Conservation (phyloP, 2,888 invertebrate species). For the Sicus ferrugineus region DNA sequence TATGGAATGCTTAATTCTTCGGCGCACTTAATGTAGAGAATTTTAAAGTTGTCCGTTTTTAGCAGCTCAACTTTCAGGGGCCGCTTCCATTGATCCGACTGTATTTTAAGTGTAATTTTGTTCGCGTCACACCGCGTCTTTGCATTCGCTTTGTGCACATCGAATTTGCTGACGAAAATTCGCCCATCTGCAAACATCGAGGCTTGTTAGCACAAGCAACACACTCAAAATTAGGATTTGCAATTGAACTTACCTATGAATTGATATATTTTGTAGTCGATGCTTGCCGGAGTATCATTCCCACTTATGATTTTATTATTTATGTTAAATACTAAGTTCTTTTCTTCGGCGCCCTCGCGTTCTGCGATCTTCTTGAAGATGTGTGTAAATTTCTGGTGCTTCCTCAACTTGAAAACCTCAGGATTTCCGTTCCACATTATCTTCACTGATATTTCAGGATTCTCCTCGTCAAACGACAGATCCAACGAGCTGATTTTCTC, state of each 20-base stretch:
- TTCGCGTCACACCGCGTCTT: conserved; percentile 42
- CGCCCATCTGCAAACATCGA: conserved; percentile 48
- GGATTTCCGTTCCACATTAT: conserved; percentile 54
- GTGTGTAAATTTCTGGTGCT: conserved; percentile 55
- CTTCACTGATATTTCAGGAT: conserved; percentile 52
- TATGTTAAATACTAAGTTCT: conserved; percentile 51
- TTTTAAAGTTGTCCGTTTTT: conserved; percentile 52
- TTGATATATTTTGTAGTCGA: conserved; percentile 52
- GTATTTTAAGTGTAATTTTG: conserved; percentile 56
- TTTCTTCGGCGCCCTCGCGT: conserved; percentile 48
- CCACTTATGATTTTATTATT: conserved; percentile 49
- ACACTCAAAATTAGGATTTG: too few relatives aligned
- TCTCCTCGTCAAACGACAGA: conserved; percentile 50
- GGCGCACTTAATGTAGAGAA: conserved; percentile 56
- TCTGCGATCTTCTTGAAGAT: conserved; percentile 53
- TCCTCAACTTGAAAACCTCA: conserved; percentile 51
- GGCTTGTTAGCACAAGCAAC: not conserved
- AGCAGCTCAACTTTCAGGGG: conserved; percentile 51
- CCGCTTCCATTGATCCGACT: conserved; percentile 53
- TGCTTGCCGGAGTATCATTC: conserved; percentile 54
- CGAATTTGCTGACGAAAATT: conserved; percentile 39
- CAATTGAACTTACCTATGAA: conserved; percentile 52
- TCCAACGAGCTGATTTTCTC: conserved; percentile 31
- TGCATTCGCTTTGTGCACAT: conserved; percentile 20
- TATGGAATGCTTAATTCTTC: conserved; percentile 53